A percentile compares a stretch with the other conserved stretches of the same genome.
These are phyloP conservation scores for Melanotaenia boesemani DNA, from an alignment of 2,797 vertebrate species.

Conservation along the genomic window DNA sequence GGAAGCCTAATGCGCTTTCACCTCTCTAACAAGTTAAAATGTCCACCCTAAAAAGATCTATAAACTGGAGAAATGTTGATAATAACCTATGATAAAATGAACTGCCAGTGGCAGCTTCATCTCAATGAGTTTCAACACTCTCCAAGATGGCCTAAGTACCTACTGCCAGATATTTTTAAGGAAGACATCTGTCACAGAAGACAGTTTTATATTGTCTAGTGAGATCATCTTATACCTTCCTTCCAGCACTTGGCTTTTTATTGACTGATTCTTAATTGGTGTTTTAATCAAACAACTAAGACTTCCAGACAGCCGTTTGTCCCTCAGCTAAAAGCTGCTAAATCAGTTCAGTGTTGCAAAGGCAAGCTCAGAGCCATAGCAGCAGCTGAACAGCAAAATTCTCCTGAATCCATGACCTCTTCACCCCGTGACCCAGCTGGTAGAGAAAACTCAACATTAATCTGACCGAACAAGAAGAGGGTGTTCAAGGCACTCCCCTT, in stretches of 20 bases:
- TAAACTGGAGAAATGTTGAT: background rate
- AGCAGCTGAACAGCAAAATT: constrained; percentile 21
- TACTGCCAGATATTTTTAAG: background rate
- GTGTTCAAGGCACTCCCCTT: background rate
- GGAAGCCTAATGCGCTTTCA: constrained; percentile 8
- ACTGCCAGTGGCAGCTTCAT: constrained; percentile 1
- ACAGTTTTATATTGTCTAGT: background rate
- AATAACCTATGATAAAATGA: constrained; percentile 1
- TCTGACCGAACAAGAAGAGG: background rate
- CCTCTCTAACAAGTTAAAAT: background rate
- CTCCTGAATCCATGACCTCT: constrained; percentile 18
- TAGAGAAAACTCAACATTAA: constrained; percentile 20
- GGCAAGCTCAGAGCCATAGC: constrained; percentile 1
- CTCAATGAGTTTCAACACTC: background rate
- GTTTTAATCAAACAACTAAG: constrained; percentile 19
- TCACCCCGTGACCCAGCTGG: constrained; percentile 25
- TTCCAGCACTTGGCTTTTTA: background rate
- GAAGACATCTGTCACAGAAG: background rate
- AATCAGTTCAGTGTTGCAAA: background rate
- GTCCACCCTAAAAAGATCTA: background rate
- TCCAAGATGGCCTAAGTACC: background rate
- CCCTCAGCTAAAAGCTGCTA: constrained; percentile 11
- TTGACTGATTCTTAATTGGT: constrained; percentile 2
- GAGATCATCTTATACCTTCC: background rate
- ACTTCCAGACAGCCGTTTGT: constrained; percentile 14